Percentiles rank a stretch among this genome's conserved stretches.
Conservation (phyloP, 2,888 invertebrate species). For the Drosophila limbata region DNA sequence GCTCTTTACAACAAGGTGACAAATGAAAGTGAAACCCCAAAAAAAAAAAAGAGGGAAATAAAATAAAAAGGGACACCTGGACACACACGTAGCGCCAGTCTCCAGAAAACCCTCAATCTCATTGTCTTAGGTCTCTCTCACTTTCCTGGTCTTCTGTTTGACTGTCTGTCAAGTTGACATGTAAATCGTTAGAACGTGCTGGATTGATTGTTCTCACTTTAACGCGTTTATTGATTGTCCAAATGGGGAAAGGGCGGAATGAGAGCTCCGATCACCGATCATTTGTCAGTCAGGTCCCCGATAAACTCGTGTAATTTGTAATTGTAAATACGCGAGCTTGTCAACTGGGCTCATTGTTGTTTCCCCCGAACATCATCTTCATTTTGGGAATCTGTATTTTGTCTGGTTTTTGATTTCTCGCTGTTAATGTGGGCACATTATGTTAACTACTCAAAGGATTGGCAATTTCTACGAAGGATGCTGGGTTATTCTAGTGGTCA, state of each 20-base stretch:
- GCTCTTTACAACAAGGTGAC: conserved; percentile 75
- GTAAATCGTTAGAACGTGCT: conserved; percentile 78
- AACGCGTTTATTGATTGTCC: conserved; percentile 54
- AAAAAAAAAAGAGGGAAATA: conserved; percentile 2
- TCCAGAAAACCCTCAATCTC: conserved; percentile 32
- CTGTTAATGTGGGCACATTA: conserved; percentile 80
- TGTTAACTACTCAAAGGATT: conserved; percentile 64
- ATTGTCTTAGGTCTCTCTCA: conserved; percentile 36
- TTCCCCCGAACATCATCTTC: conserved; percentile 52
- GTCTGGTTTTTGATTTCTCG: conserved; percentile 10
- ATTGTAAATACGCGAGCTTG: conserved; percentile 66
- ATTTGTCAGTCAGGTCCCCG: conserved; percentile 58
- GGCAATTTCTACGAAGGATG: conserved; percentile 68
- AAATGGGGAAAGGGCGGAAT: not conserved
- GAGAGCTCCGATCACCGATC: conserved; percentile 42
- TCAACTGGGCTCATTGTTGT: conserved; percentile 63
- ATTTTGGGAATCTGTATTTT: conserved; percentile 16
- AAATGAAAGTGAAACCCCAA: conserved; percentile 81
- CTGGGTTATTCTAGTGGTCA: conserved; percentile 1
- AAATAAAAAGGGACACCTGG: conserved; percentile 62
- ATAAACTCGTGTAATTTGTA: conserved; percentile 62
- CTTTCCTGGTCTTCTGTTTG: not conserved
- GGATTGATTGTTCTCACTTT: conserved; percentile 77
- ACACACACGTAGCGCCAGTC: conserved; percentile 62
- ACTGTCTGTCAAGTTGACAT: conserved; percentile 73